Evolutionary conservation across 2,113 vertebrate species (phyloP).

Genomic region (Petromus typicus): DNA sequence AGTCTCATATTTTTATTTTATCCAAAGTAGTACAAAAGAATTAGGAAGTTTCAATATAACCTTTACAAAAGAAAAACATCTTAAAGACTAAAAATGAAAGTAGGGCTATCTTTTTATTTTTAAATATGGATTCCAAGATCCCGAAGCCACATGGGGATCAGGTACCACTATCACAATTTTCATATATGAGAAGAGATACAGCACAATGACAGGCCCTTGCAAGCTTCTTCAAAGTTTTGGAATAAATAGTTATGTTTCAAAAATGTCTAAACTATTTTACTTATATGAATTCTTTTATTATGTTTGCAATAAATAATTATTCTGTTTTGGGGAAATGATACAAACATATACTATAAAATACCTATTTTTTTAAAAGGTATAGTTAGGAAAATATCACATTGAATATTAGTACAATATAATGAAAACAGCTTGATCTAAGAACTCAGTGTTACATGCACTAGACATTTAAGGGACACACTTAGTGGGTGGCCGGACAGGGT

Average conservation of each 20-base stretch:
- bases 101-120: background rate
- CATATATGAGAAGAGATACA: slow-evolving; percentile 9
- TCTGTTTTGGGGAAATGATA: background rate
- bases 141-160: background rate
- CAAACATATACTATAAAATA: background rate
- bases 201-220: background rate
- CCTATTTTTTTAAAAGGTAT: background rate
- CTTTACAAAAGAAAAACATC: slow-evolving; percentile 15
- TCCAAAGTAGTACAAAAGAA: slow-evolving; percentile 21
- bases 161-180: background rate
- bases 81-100: slow-evolving; percentile 32
- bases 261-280: background rate
- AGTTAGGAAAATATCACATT: slow-evolving; percentile 32
- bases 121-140: background rate
- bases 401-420: slow-evolving; percentile 28
- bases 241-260: slow-evolving; percentile 44
- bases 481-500: background rate
- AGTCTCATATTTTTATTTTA: slow-evolving; percentile 44
- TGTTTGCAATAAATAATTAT: background rate
- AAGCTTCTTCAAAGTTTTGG: background rate
- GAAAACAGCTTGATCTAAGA: background rate
- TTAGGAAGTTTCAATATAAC: slow-evolving; percentile 20
- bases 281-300: background rate
- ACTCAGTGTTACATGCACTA: background rate
- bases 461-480: background rate